Evolutionary conservation across 2,113 vertebrate species (phyloP).

Genomic region (Chelonoidis abingdonii): DNA sequence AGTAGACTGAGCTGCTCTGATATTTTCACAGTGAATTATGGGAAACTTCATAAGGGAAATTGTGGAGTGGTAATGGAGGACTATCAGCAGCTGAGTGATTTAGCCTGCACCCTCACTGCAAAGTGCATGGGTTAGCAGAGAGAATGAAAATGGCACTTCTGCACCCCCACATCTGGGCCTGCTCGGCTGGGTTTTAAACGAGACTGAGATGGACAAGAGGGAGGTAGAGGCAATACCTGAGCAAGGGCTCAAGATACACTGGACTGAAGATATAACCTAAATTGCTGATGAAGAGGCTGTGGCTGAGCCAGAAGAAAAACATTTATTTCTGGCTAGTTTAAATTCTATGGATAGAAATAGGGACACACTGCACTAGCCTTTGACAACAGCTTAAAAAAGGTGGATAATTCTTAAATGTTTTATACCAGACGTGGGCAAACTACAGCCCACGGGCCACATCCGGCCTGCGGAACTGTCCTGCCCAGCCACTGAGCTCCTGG

Average conservation of each 20-base stretch:
- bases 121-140: background rate
- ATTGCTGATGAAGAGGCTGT: background rate
- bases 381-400: conserved; percentile 27
- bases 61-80: background rate
- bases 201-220: background rate
- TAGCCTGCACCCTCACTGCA: background rate
- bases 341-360: conserved; percentile 29
- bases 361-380: background rate
- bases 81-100: background rate
- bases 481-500: too few relatives aligned
- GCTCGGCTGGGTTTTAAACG: background rate
- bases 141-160: rapidly evolving
- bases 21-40: background rate
- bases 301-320: conserved; percentile 18
- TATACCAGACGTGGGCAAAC: background rate
- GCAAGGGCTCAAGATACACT: background rate
- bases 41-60: background rate
- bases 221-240: background rate
- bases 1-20: rapidly evolving
- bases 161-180: background rate
- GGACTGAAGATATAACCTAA: background rate
- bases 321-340: background rate
- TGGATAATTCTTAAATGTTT: background rate
- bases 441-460: too few relatives aligned
- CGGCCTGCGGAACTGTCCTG: too few relatives aligned